Conservation (phyloP, 2,797 vertebrate species). For the Lepus townsendii region DNA sequence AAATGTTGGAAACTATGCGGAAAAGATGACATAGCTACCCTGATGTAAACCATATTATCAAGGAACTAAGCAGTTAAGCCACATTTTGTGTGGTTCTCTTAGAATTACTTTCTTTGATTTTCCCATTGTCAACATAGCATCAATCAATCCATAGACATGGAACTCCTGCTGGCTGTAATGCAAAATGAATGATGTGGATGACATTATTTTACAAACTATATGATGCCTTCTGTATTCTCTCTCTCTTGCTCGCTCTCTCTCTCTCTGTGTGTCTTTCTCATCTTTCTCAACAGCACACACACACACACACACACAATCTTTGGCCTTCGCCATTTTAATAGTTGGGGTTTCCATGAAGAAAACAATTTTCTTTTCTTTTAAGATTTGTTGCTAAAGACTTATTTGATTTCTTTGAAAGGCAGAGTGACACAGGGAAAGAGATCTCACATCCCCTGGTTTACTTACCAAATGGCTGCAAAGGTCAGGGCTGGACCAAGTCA, state of each 20-base stretch:
- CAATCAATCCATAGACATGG: neutral
- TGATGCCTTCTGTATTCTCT: neutral
- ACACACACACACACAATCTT: neutral
- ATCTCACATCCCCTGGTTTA: no score
- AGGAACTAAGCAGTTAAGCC: neutral
- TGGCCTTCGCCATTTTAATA: neutral
- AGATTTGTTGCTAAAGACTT: no score
- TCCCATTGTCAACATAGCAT: neutral
- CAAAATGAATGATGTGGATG: neutral
- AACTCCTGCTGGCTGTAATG: neutral
- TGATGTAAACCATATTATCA: neutral
- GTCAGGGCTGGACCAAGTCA: no score
- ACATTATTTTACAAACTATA: neutral
- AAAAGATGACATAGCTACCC: neutral
- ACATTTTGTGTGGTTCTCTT: neutral
- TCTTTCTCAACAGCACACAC: neutral
- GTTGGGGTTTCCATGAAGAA: neutral
- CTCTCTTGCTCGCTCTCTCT: no score
- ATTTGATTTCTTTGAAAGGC: no score
- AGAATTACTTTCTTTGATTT: constrained; percentile 7
- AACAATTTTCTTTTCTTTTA: no score
- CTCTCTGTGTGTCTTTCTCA: no score
- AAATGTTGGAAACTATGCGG: neutral
- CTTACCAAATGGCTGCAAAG: no score
- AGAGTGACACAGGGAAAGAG: no score